phyloP scores from a whole-genome alignment of 1,140 invertebrate genomes.

The Oscheius sp. region DNA sequence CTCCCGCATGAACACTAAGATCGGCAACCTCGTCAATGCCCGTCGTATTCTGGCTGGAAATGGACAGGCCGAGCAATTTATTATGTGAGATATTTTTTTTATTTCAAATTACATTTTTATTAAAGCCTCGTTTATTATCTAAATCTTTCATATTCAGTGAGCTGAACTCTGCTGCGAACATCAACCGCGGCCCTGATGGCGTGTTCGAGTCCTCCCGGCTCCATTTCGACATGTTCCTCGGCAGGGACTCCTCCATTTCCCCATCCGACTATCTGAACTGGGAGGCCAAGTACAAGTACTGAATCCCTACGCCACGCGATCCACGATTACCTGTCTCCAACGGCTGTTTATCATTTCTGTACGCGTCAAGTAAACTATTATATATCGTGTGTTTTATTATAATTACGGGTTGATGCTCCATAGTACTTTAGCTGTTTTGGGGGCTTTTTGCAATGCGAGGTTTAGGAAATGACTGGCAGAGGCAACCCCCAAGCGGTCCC shows the following conservation, averaged over 20 bases:
- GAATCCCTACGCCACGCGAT: not conserved
- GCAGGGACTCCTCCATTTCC: conserved; percentile 22
- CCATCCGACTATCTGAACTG: conserved; percentile 33
- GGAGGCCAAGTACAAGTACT: conserved; percentile 27
- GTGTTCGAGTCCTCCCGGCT: conserved; percentile 37
- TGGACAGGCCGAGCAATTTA: conserved; percentile 22
- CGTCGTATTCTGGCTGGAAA: conserved; percentile 25
- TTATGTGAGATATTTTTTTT: conserved; percentile 19
- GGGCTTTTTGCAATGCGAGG: too few relatives aligned
- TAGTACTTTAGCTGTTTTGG: too few relatives aligned
- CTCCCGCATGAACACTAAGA: conserved; percentile 23
- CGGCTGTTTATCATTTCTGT: not conserved
- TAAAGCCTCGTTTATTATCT: not conserved
- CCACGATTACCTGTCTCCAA: not conserved
- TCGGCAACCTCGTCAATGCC: conserved; percentile 17
- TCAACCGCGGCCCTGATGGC: conserved; percentile 32
- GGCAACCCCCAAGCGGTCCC: too few relatives aligned
- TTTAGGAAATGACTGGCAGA: too few relatives aligned
- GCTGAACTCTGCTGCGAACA: conserved; percentile 29
- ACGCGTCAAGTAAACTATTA: too few relatives aligned
- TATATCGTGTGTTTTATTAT: too few relatives aligned
- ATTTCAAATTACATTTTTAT: not conserved
- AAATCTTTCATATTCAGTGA: conserved; percentile 1
- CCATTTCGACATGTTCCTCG: conserved; percentile 33
- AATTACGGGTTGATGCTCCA: too few relatives aligned